These are phyloP conservation scores for Manis pentadactyla DNA, from an alignment of 2,797 vertebrate genomes.

Conservation along the genomic window DNA sequence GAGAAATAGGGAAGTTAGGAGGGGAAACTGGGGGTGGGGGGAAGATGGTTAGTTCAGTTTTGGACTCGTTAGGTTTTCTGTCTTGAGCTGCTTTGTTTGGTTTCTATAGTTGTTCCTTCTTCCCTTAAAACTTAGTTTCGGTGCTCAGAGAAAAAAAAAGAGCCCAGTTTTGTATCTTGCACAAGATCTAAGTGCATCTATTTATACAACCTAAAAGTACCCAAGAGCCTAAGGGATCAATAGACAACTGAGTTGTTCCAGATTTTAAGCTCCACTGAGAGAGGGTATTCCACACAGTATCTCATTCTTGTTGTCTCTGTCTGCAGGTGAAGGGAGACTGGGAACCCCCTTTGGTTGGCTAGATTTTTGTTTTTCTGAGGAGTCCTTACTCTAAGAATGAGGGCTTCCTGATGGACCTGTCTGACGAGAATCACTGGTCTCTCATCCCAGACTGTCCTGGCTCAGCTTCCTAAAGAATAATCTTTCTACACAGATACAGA, in stretches of 20 bases:
- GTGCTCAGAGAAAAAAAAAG: not conserved
- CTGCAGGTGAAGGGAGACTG: not conserved
- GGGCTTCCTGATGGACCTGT: conserved; percentile 56
- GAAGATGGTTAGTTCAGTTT: conserved; percentile 57
- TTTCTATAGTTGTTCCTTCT: conserved; percentile 60
- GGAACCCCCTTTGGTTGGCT: not conserved
- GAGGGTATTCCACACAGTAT: not conserved
- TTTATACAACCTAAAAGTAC: conserved; percentile 26
- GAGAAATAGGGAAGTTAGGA: conserved; percentile 65
- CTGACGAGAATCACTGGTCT: conserved; percentile 44
- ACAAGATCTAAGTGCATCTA: conserved; percentile 46
- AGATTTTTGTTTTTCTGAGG: conserved; percentile 50
- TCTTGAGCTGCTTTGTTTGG: conserved; percentile 49
- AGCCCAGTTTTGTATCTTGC: not conserved
- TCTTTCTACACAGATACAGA: conserved; percentile 3
- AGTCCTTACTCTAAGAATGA: conserved; percentile 34
- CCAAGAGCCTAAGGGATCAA: conserved; percentile 17
- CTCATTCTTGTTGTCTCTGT: not conserved
- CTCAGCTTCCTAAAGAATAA: conserved; percentile 14
- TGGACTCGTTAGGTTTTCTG: conserved; percentile 28
- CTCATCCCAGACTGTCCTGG: not conserved
- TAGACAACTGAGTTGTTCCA: not conserved
- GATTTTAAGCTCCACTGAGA: not conserved
- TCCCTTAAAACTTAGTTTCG: conserved; percentile 56
- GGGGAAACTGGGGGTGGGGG: conserved; percentile 23